phyloP scores from a whole-genome alignment of 2,113 vertebrate genomes.

The Ochotona curzoniae region DNA sequence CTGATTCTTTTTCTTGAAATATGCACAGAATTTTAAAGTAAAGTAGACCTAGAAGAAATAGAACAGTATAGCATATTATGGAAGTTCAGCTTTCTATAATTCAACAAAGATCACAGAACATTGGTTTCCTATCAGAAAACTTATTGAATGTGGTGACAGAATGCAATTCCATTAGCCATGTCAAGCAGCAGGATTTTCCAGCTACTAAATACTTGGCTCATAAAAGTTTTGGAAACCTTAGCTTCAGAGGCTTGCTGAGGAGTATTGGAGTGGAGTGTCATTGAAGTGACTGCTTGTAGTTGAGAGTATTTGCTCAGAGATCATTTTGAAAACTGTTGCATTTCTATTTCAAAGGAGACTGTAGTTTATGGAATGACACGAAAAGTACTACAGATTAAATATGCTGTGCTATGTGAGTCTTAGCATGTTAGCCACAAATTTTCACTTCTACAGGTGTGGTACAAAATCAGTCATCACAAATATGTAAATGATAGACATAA shows the following conservation, averaged over 20 bases:
- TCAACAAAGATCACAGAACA: slow-evolving; percentile 44
- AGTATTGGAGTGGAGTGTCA: background rate
- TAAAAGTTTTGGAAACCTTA: background rate
- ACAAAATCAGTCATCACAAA: background rate
- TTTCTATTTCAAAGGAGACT: background rate
- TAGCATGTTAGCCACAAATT: background rate
- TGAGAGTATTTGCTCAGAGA: background rate
- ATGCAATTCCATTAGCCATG: background rate
- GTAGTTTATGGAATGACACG: background rate
- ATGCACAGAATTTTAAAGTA: slow-evolving; percentile 75
- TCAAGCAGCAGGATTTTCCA: background rate
- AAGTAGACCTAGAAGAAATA: slow-evolving; percentile 52
- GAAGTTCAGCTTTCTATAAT: slow-evolving; percentile 53
- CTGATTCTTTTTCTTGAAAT: slow-evolving; percentile 80
- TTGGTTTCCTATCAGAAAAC: slow-evolving; percentile 27
- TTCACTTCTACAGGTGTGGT: background rate
- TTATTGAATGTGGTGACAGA: background rate
- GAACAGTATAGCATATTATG: background rate
- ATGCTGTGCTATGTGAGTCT: background rate
- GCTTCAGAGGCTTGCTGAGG: background rate
- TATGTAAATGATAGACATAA: background rate
- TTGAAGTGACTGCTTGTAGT: background rate
- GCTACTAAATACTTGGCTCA: background rate
- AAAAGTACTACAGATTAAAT: background rate
- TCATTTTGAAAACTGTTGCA: background rate